phyloP scores from a whole-genome alignment of 2,113 vertebrate genomes.

The Cyprinus carpio region DNA sequence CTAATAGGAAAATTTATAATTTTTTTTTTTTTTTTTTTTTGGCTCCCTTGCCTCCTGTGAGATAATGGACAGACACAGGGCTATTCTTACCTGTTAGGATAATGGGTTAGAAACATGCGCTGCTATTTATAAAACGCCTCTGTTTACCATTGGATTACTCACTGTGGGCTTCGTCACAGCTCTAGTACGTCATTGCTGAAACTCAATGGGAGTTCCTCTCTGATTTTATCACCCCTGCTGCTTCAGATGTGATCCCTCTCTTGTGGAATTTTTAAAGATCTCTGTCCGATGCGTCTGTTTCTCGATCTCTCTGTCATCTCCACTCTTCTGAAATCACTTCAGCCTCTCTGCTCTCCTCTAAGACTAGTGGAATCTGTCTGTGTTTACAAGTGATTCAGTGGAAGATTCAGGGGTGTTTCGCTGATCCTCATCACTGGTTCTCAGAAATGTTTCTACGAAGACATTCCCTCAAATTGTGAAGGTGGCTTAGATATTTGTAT shows the following conservation, averaged over 20 bases:
- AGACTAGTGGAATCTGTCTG: neutral
- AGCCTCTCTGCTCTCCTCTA: neutral
- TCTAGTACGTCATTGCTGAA: conserved; percentile 12
- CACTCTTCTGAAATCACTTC: neutral
- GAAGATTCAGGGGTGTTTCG: neutral
- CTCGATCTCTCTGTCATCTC: neutral
- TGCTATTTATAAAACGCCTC: conserved; percentile 22
- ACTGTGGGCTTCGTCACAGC: neutral
- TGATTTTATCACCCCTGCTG: conserved; percentile 22
- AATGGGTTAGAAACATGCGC: neutral
- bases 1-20: neutral
- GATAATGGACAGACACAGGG: neutral
- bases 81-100: neutral
- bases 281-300: neutral
- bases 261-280: neutral
- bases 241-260: conserved; percentile 12
- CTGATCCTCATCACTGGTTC: neutral
- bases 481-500: too few species aligned
- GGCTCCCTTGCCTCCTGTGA: neutral
- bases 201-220: conserved; percentile 26
- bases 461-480: neutral
- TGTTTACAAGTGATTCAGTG: neutral
- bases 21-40: too few species aligned
- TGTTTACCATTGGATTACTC: neutral
- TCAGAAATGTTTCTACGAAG: neutral